Evolutionary conservation across 37 sponge, comb jelly and placozoan species (phyloP), one percentile per base, ranked within the genome.

Genomic region (Eunapius fragilis): DNA sequence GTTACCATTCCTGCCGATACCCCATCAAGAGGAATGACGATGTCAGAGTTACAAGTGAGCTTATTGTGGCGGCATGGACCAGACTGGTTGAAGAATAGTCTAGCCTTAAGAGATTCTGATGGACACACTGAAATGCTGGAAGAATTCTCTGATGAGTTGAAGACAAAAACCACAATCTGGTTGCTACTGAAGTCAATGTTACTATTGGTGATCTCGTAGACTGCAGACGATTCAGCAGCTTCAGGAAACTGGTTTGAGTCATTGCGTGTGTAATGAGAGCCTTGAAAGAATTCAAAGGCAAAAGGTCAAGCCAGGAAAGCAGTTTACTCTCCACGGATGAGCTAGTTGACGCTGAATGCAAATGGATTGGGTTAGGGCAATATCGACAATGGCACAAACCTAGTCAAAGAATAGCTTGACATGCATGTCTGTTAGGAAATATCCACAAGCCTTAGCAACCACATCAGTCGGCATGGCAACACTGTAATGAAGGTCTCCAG

Each of bases 51-150:
- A 19, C 27, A 14, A 25, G 73, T 36, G 26, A 82, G 48, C 49
- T 3, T 13, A 4, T 26, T 82, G 74, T 82, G 83, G 83, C 3
- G 83, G 35, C 25, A 71, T 72, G 83, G 83, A 71, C 83, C 83
- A 24, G 49, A 72, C 17, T 41, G 41, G 58, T 27, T 41, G 73
- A 72, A n/a, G 10, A 68, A 17, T 32, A 23, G 81, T 9, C 31
- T 67, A 33, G 19, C 33, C 70, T 14, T 23, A 22, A 68, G 70
- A 3, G 14, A 68, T 69, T 34, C 4, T 26, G 33, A 30, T 31
- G 33, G 31, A 69, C 33, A 26, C 33, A 24, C n/a, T 25, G 34
- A 69, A 32, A 80, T 81, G 81, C 81, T 70, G 68, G 70, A 67
- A 67, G 81, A 81, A 35, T 81, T 69, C 68, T 49, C 48, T n/a